Base-by-base conservation (phyloP, 2,113 vertebrate species). In the Setophaga kirtlandii region DNA sequence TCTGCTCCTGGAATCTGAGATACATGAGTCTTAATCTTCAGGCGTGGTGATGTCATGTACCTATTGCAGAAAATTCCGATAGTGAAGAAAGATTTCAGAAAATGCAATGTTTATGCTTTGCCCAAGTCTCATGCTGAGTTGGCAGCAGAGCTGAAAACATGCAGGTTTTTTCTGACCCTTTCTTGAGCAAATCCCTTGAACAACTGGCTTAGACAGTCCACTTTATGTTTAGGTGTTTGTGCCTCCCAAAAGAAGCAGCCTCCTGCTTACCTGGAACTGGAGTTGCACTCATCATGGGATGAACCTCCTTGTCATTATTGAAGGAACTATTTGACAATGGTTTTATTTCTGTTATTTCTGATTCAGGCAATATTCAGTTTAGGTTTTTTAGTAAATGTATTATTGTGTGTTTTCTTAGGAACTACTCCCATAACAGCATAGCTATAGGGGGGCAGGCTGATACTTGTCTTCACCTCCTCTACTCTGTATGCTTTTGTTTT, bases 81-180 rank as follows among this genome's bases (percentile, higher is more conserved):
- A 42, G 27, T 15, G 33, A 90, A 47, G 35, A 88, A 35, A 49
- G 8, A 68, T 18, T 77, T 89, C 39, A 74, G 44, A 73, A 87
- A 79, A 69, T 35, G 23, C 6, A 12, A 13, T 14, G 12, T 49
- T 5, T 67, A 3, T 64, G 15, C 12, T 76, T 69, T 79, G 13
- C 12, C 23, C 10, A 31, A 22, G 24, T 47, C 55, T 90, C 0
- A 0, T 8, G 7, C 27, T 30, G 59, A 58, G 18, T 30, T 82
- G 33, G 9, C 28, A 89, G n/a, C 30, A 91, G 31, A 55, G 8
- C 30, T 83, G 52, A 63, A 55, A 81, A 68, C 5, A 9, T 6
- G 10, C 16, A 49, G 12, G 6, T 50, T 82, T 74, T 80, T 33
- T 87, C 18, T 67, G 35, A 53, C 24, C 5, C 9, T 56, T 82